Evolutionary conservation across 2,113 vertebrate genomes (phyloP).

Genomic region (Narcine bancroftii): DNA sequence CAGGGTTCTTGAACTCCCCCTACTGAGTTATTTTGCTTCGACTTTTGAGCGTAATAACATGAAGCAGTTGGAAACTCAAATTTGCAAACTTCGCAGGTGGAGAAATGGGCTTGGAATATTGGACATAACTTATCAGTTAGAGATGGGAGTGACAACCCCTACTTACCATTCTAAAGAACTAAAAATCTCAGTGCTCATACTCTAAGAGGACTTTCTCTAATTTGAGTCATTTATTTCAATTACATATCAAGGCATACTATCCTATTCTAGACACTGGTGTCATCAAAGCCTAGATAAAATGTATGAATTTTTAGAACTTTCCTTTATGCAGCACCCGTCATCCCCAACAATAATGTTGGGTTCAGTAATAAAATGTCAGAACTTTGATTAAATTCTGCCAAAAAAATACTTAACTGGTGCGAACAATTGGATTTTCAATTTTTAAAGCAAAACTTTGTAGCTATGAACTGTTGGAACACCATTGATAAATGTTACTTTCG

Average conservation of each 20-base stretch:
- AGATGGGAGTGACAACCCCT: neutral
- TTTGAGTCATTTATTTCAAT: neutral
- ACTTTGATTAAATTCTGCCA: neutral
- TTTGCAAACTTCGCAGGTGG: neutral
- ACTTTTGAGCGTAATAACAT: neutral
- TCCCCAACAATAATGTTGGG: neutral
- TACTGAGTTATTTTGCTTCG: neutral
- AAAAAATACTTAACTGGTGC: neutral
- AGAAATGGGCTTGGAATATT: neutral
- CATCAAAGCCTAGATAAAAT: neutral
- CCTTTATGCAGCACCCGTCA: neutral
- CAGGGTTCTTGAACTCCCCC: slow-evolving; percentile 5
- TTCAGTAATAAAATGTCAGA: neutral
- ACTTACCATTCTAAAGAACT: neutral
- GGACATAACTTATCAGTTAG: too few relatives aligned
- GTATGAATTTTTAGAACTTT: neutral
- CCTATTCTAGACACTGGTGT: neutral
- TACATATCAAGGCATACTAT: neutral
- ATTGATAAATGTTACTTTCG: too few relatives aligned
- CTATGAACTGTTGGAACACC: neutral
- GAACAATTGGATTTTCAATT: neutral
- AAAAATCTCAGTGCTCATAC: neutral
- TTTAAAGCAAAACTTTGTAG: neutral
- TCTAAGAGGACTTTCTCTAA: neutral
- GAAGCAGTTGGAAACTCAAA: neutral